Evolutionary conservation across 23 tunicate genomes (phyloP).

Genomic region (Styela plicata): DNA sequence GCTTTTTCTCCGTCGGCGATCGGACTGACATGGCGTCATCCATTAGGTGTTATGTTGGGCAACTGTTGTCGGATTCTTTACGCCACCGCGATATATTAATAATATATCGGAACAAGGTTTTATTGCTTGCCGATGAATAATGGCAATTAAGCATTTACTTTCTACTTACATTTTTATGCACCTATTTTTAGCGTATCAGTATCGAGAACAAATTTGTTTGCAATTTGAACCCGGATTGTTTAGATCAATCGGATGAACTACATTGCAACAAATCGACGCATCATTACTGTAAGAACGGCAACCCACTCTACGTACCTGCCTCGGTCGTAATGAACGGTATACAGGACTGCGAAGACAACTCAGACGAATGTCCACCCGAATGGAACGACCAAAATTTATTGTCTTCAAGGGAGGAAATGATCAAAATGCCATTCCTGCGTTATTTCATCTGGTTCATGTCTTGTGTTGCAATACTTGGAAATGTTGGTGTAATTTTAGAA

Average conservation of each 20-base stretch:
- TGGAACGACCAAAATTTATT: constrained; percentile 22
- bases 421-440: constrained; percentile 6
- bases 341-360: constrained; percentile 37
- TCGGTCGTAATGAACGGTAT: constrained; percentile 37
- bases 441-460: constrained; percentile 43
- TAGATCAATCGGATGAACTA: constrained; percentile 39
- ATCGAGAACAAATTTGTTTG: background rate
- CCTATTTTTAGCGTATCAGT: background rate
- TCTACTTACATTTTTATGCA: background rate
- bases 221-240: constrained; percentile 33
- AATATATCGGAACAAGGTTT: too few species aligned
- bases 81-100: too few species aligned
- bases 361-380: constrained; percentile 46
- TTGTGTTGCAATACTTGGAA: constrained; percentile 25
- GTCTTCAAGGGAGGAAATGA: constrained; percentile 37
- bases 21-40: too few species aligned
- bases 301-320: constrained; percentile 31
- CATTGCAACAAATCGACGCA: constrained; percentile 32
- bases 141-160: too few species aligned
- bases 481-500: constrained; percentile 6
- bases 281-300: constrained; percentile 41
- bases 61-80: too few species aligned
- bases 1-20: too few species aligned
- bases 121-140: too few species aligned
- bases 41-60: too few species aligned